Base-by-base conservation (phyloP, 92 coral and sea anemone genomes). In the Anthopleura xanthogrammica region DNA sequence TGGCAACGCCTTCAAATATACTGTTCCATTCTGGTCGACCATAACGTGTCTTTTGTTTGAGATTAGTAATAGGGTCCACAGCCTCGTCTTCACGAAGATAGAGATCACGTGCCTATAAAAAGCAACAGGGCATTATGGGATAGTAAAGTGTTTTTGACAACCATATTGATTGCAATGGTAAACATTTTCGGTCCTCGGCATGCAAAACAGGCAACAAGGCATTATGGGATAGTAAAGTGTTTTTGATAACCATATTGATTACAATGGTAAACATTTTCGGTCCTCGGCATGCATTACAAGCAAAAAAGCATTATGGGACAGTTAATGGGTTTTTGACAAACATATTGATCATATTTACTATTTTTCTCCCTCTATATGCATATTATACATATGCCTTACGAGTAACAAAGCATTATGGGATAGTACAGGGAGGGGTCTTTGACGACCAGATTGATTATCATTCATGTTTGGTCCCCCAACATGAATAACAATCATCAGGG, bases 401-500 rank as follows among this genome's bases (percentile, higher is more conserved):
- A 46, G 50, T 9, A 46, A 46, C 50, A 46, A 46, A 0, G 50
- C 24, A n/a, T 64, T 64, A 68, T 36, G 74, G 74, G 74, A 68
- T 2, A 68, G 74, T 6, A 68, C 1, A 68, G 13, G 86, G 20
- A 68, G 13, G 86, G 20, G 50, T 8, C 16, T 54, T 54, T 14
- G 10, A 62, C 70, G 29, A 20, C 23, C 24, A 62, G 23, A n/a
- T n/a, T n/a, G 7, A 14, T 8, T 62, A 60, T 20, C 13, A 14
- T 89, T 97, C 93, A 92, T 91, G 80, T 95, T 93, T 20, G 94
- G 91, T n/a, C 94, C 94, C 98, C 98, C 36, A 95, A 16, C 98
- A 29, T 29, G 36, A 29, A 29, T 29, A 0, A 29, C 36, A 29
- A 16, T 6, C 66, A 19, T 13, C n/a, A 60, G 17, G 36, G 36